Evolutionary conservation across 1,140 invertebrate species (phyloP).

Genomic region (Heliconius hermathena): DNA sequence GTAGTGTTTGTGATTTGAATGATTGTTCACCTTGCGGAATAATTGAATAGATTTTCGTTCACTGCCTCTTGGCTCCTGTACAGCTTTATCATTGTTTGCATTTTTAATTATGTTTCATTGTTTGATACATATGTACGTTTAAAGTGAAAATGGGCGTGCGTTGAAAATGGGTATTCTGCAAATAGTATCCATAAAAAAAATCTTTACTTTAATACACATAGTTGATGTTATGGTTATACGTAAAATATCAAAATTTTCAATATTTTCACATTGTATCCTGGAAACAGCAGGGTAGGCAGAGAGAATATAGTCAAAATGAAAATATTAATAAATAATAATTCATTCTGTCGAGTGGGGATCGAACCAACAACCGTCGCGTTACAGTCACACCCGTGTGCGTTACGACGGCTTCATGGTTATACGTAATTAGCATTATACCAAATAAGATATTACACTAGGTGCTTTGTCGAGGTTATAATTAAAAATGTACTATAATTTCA

Average conservation of each 20-base stretch:
- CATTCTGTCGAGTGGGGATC: no score
- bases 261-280: not conserved
- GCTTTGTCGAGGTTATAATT: constrained; percentile 14
- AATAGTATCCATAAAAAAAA: not conserved
- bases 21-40: constrained; percentile 12
- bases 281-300: not conserved
- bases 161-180: not conserved
- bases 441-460: constrained; percentile 5
- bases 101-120: constrained; percentile 13
- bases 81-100: not conserved
- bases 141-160: not conserved
- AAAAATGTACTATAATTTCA: constrained; percentile 11
- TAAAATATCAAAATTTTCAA: no score
- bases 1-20: constrained; percentile 5
- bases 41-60: constrained; percentile 10
- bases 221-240: no score
- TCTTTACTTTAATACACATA: not conserved
- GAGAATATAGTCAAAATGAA: not conserved
- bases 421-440: not conserved
- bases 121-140: not conserved
- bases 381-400: no score
- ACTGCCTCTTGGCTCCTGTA: not conserved
- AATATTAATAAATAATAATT: no score
- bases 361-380: no score
- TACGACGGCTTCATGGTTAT: no score